phyloP scores from a whole-genome alignment of 1,140 invertebrate species.

The Achroia grisella region DNA sequence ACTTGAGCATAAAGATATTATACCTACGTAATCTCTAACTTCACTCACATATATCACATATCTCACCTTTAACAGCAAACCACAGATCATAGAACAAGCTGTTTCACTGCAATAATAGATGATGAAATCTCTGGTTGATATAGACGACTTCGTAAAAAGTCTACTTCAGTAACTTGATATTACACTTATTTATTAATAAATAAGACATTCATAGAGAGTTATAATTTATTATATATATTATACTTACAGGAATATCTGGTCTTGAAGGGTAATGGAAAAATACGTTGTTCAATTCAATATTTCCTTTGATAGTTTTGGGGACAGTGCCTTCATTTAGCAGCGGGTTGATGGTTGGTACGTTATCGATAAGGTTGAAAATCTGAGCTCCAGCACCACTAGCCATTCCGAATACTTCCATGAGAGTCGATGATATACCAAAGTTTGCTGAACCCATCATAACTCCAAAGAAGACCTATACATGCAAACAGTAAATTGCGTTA shows the following conservation, averaged over 20 bases:
- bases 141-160: too few relatives aligned
- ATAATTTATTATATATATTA: too few relatives aligned
- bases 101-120: too few relatives aligned
- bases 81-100: too few relatives aligned
- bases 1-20: too few relatives aligned
- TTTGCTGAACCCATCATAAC: conserved; percentile 91
- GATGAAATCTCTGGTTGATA: too few relatives aligned
- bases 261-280: conserved; percentile 91
- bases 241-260: conserved; percentile 78
- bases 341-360: conserved; percentile 86
- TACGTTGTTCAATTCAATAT: conserved; percentile 86
- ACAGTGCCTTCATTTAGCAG: conserved; percentile 78
- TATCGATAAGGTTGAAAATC: conserved; percentile 89
- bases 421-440: conserved; percentile 89
- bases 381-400: conserved; percentile 88
- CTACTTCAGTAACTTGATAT: too few relatives aligned
- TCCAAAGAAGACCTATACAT: conserved; percentile 82
- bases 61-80: too few relatives aligned
- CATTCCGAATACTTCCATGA: conserved; percentile 83
- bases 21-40: too few relatives aligned
- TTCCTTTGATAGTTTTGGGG: conserved; percentile 77
- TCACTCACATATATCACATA: too few relatives aligned
- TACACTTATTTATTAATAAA: too few relatives aligned
- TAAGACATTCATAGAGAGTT: too few relatives aligned
- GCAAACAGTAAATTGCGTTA: background rate